Evolutionary conservation across 2,888 invertebrate species (phyloP).

Genomic region (Drosophila crucigera): DNA sequence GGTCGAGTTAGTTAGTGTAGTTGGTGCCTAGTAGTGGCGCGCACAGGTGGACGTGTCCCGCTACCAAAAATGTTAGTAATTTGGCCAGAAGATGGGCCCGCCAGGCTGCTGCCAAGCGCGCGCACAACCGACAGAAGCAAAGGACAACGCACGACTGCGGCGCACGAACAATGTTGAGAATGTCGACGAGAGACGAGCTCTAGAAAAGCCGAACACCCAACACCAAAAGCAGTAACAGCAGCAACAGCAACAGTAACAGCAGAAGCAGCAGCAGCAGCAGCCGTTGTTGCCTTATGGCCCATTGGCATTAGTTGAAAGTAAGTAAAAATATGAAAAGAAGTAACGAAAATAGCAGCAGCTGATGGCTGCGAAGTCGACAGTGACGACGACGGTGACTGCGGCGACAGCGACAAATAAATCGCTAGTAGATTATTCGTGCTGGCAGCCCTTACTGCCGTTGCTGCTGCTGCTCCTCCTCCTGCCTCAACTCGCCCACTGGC

Average conservation of each 20-base stretch:
- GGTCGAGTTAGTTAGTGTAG: constrained; percentile 19
- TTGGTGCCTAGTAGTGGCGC: constrained; percentile 43
- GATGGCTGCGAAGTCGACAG: constrained; percentile 32
- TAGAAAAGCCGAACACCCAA: constrained; percentile 47
- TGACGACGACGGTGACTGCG: constrained; percentile 32
- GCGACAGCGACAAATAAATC: constrained; percentile 73
- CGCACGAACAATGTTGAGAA: constrained; percentile 11
- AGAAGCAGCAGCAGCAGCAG: constrained; percentile 19
- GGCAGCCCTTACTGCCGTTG: constrained; percentile 50
- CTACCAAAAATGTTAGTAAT: constrained; percentile 48
- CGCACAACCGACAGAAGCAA: constrained; percentile 78
- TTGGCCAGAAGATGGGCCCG: constrained; percentile 32
- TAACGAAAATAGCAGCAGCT: constrained; percentile 68
- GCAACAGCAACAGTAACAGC: constrained; percentile 18
- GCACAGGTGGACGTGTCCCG: constrained; percentile 70
- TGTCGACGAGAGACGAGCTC: constrained; percentile 40
- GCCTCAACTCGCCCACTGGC: not conserved
- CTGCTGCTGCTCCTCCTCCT: not conserved
- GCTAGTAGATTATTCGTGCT: constrained; percentile 77
- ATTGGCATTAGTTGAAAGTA: constrained; percentile 63
- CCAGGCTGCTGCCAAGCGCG: constrained; percentile 57
- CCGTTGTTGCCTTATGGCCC: constrained; percentile 49
- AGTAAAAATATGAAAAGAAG: constrained; percentile 75
- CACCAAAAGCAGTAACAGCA: constrained; percentile 2
- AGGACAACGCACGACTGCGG: constrained; percentile 77